Evolutionary conservation across 2,888 invertebrate species (phyloP).

Genomic region (Watsonalla cultraria): DNA sequence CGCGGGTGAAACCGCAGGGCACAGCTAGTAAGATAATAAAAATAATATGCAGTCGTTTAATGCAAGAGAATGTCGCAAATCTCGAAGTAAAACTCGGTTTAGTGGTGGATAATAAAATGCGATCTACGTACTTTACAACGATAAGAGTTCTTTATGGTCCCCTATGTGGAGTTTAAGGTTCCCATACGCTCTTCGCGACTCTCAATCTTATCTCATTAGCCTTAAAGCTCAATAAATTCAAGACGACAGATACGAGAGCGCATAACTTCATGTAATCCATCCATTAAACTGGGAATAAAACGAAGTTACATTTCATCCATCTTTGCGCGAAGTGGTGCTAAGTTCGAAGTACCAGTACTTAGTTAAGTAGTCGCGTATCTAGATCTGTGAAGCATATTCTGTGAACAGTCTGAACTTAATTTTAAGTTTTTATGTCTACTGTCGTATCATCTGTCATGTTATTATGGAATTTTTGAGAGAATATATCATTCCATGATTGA

Average conservation of each 20-base stretch:
- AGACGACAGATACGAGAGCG: background rate
- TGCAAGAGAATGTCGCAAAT: background rate
- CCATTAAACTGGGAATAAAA: background rate
- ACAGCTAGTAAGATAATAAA: background rate
- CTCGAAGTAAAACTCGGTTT: slow-evolving; percentile 4
- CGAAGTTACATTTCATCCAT: background rate
- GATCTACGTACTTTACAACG: slow-evolving; percentile 5
- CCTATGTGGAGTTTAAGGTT: slow-evolving; percentile 4
- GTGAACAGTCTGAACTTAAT: too few species aligned
- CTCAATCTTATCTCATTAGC: slow-evolving; percentile 5
- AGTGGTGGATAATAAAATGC: slow-evolving; percentile 16
- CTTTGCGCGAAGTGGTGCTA: background rate
- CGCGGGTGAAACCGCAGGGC: too few species aligned
- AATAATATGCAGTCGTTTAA: background rate
- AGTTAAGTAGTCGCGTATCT: too few species aligned
- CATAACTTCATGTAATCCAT: background rate
- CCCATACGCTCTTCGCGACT: slow-evolving; percentile 1
- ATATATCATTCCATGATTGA: background rate
- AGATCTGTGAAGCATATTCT: too few species aligned
- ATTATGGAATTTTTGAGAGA: too few species aligned
- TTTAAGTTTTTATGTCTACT: too few species aligned
- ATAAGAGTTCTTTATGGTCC: slow-evolving; percentile 16
- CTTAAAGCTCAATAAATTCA: background rate
- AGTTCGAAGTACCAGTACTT: background rate
- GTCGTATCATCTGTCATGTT: too few species aligned